Evolutionary conservation across 2,113 vertebrate species (phyloP), one percentile per base, ranked within the genome.

Genomic region (Micromys minutus): DNA sequence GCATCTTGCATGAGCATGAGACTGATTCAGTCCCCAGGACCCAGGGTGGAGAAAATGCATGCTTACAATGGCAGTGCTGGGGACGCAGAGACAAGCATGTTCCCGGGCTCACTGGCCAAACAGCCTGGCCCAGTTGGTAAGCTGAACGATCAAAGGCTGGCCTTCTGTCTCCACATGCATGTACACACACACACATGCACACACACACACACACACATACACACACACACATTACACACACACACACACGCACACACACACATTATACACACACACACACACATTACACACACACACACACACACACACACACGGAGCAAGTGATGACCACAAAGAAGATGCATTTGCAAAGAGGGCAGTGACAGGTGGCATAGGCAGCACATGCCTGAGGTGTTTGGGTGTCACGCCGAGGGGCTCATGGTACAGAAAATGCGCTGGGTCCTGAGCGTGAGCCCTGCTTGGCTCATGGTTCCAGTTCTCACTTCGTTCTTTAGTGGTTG

Each of bases 1-100:
- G 63, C 11, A 50, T 17, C 5, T 42, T 12, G 2, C 10, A 1
- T 22, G 22, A 34, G 59, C 29, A 6, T 0, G 16, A 11, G 26
- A 67, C 42, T 42, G 36, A 29, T 34, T 36, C 63, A 12, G 45
- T 67, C 42, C 29, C 31, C 61, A 84, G 39, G 45, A 84, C 42
- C 24, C n/a, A 65, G 16, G 29, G 61, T 45, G 8, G 8, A 6
- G 45, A 42, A 22, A 47, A 29, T 65, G 31, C 31, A 15, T 7
- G 39, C 45, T 45, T 24, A 36, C 36, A 29, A 86, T 8, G 2
- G 42, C 31, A 50, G 29, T 3, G 0, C 61, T 50, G 17, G 39
- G 42, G 61, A 47, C 61, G 7, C 61, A 34, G 83, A 47, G 61
- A 47, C 83, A 50, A 17, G 42, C 7, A 36, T 42, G 34, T 19